These are phyloP conservation scores for Ceriagrion tenellum DNA, from an alignment of 2,888 invertebrate genomes.

Conservation along the genomic window DNA sequence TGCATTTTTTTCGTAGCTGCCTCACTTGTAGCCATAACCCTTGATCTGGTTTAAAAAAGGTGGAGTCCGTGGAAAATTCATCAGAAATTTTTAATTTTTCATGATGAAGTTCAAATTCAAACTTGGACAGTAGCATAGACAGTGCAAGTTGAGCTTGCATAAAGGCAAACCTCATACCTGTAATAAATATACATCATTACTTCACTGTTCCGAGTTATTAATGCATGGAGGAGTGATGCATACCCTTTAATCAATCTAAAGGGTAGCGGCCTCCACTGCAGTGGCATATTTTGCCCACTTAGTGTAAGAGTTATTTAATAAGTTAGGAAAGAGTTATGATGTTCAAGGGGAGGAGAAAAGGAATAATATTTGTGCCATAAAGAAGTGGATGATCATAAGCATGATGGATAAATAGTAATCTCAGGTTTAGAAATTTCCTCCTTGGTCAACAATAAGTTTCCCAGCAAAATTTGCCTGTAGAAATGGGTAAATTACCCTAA, in stretches of 20 bases:
- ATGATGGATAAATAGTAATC: no score
- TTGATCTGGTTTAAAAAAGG: slow-evolving; percentile 72
- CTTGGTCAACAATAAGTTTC: no score
- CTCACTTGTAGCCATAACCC: slow-evolving; percentile 73
- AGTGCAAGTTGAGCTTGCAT: slow-evolving; percentile 48
- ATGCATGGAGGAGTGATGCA: background rate
- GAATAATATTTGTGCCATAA: no score
- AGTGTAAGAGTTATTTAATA: no score
- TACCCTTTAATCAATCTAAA: slow-evolving; percentile 68
- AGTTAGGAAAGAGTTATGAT: no score
- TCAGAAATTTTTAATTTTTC: slow-evolving; percentile 71
- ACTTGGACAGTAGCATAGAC: background rate
- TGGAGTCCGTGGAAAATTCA: slow-evolving; percentile 72
- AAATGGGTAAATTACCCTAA: no score
- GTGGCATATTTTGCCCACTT: no score
- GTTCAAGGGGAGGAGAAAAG: no score
- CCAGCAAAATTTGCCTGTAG: no score
- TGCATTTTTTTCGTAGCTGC: slow-evolving; percentile 51
- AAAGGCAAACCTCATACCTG: slow-evolving; percentile 53
- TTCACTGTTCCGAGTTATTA: background rate
- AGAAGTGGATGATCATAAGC: no score
- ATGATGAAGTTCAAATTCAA: slow-evolving; percentile 69
- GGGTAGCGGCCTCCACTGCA: no score
- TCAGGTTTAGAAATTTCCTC: no score
- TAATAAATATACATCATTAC: background rate